phyloP scores from a whole-genome alignment of 2,113 vertebrate species.

The Geococcyx californianus region DNA sequence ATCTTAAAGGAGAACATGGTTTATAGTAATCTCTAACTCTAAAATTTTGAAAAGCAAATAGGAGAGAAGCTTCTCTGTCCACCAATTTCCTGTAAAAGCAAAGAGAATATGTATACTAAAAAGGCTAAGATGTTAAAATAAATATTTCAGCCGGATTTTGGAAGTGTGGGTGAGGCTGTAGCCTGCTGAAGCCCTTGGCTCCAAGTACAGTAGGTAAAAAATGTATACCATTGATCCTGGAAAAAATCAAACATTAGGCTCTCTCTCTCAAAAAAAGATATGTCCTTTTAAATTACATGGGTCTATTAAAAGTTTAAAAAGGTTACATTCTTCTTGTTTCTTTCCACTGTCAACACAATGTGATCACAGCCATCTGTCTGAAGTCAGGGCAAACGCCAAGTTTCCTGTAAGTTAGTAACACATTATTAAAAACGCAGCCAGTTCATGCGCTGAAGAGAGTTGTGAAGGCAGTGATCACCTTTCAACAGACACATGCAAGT shows the following conservation, averaged over 20 bases:
- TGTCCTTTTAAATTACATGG: neutral
- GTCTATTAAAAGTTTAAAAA: neutral
- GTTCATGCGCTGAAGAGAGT: neutral
- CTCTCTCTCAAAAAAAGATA: neutral
- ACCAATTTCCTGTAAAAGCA: neutral
- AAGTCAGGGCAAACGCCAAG: too few species aligned
- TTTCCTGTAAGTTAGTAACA: neutral
- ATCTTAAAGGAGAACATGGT: neutral
- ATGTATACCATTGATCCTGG: neutral
- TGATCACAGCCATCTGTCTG: neutral
- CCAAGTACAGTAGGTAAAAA: neutral
- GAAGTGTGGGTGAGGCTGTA: neutral
- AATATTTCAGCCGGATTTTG: neutral
- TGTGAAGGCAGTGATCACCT: neutral
- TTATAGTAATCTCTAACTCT: neutral
- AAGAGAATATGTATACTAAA: neutral
- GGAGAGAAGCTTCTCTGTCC: neutral
- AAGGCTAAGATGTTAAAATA: neutral
- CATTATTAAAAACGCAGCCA: neutral
- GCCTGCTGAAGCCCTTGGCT: neutral
- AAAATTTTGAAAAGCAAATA: neutral
- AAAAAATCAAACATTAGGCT: neutral
- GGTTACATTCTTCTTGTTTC: neutral
- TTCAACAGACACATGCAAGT: neutral
- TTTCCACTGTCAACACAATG: neutral